Conservation (phyloP, 1,140 invertebrate species). For the Megalopta genalis region DNA sequence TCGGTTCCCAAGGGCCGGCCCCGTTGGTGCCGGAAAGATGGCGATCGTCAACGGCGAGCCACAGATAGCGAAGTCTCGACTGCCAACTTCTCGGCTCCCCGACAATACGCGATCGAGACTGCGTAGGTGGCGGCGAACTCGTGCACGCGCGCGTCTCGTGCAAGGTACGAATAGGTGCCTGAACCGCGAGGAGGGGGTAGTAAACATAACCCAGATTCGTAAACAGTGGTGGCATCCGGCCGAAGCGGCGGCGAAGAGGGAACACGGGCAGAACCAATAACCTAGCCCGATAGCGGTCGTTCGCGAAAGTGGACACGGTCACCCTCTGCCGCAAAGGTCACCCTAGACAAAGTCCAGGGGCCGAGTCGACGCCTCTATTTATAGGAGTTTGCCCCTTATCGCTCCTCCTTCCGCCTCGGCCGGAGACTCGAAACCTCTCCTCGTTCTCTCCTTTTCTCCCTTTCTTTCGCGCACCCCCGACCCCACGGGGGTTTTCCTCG, state of each 20-base stretch:
- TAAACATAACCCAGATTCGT: slow-evolving; percentile 73
- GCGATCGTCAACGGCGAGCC: no score
- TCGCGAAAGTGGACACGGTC: slow-evolving; percentile 43
- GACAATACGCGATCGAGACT: background rate
- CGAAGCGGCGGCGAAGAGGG: slow-evolving; percentile 29
- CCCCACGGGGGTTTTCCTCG: no score
- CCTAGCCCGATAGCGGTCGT: slow-evolving; percentile 69
- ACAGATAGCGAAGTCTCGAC: no score
- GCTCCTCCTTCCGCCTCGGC: background rate
- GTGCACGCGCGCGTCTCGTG: slow-evolving; percentile 32
- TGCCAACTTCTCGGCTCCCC: no score
- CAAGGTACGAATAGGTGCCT: background rate
- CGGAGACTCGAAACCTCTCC: background rate
- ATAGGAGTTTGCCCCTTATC: slow-evolving; percentile 38
- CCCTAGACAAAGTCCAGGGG: slow-evolving; percentile 45
- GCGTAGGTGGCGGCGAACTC: slow-evolving; percentile 30
- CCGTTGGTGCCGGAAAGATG: no score
- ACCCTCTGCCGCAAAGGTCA: slow-evolving; percentile 70
- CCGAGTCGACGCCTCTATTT: slow-evolving; percentile 68
- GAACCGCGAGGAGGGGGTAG: slow-evolving; percentile 50
- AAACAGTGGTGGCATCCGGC: slow-evolving; percentile 43
- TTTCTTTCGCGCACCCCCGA: no score
- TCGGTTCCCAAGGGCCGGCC: no score
- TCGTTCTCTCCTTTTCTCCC: background rate
- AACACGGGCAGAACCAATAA: slow-evolving; percentile 63